Conservation (phyloP, 2,888 invertebrate species). For the Elegia similella region DNA sequence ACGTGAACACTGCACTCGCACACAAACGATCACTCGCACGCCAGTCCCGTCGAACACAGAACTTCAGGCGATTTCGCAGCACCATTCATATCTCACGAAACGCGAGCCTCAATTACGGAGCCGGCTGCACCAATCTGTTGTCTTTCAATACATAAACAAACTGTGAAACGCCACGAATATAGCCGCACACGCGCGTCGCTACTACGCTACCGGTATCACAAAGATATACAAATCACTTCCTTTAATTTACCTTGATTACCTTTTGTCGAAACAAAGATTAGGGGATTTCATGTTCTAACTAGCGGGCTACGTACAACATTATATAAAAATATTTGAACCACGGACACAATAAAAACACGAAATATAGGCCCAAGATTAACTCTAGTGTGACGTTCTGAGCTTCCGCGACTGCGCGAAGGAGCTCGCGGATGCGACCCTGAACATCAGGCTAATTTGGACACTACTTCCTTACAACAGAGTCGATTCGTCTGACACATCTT, state of each 20-base stretch:
- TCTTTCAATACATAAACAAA: slow-evolving; percentile 80
- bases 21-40: slow-evolving; percentile 29
- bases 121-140: slow-evolving; percentile 77
- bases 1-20: slow-evolving; percentile 55
- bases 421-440: slow-evolving; percentile 45
- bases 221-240: neutral
- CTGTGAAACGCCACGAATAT: slow-evolving; percentile 67
- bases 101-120: slow-evolving; percentile 53
- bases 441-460: slow-evolving; percentile 57
- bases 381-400: slow-evolving; percentile 69
- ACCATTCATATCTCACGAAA: slow-evolving; percentile 59
- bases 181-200: slow-evolving; percentile 48
- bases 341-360: slow-evolving; percentile 42
- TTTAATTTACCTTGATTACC: too few relatives aligned
- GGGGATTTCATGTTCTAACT: neutral
- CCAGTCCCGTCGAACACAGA: slow-evolving; percentile 21
- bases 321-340: slow-evolving; percentile 19
- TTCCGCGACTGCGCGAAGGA: slow-evolving; percentile 74
- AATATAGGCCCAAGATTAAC: slow-evolving; percentile 60
- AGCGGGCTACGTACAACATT: neutral
- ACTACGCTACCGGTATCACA: slow-evolving; percentile 21
- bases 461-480: slow-evolving; percentile 59
- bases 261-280: too few relatives aligned
- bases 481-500: slow-evolving; percentile 44
- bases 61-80: slow-evolving; percentile 35